Base-by-base conservation (phyloP, 2,797 vertebrate genomes). In the Amblyopsis hoosieri region DNA sequence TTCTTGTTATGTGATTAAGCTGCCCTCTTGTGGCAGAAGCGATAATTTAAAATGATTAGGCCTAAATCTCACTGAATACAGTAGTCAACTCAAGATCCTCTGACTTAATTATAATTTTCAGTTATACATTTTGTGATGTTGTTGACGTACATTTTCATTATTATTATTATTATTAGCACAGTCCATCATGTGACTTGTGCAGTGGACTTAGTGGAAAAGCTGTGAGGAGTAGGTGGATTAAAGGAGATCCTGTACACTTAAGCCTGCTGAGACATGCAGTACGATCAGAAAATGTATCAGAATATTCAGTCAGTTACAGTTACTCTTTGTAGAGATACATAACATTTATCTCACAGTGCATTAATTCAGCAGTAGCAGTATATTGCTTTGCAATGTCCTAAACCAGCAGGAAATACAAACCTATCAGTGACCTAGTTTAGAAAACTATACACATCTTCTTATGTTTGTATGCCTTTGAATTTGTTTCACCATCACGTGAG, bases 21-120 rank as follows among this genome's bases (percentile, higher is more conserved):
- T 60, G 80, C 78, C 84, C 76, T 72, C 87, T 75, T 73, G 83
- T 85, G 87, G 53, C 56, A 14, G 53, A 53, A 64, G 5, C 14
- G 12, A 54, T 23, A 66, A 67, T 15, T 45, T 57, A 4, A 66
- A 45, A 50, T 12, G 23, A 17, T 1, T 13, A 29, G 6, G 14
- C 49, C 19, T n/a, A 12, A 29, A n/a, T 7, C 13, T 57, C 11
- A 42, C 37, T 42, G 37, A 42, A 37, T 23, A 3, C 23, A 23
- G 23, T 29, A 42, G 37, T 42, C 37, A 42, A 42, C 5, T 37
- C 37, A 37, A 37, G 37, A 37, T 37, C 37, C 7, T 37, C 9
- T 42, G 37, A 42, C 37, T 42, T 42, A 1, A 8, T 42, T 7
- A 42, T 42, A 4, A 42, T 42, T 42, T 8, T 42, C 9, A 9